Percentiles rank a stretch among this genome's conserved stretches.
Conservation (phyloP, 2,888 invertebrate genomes). For the Anaspis maculata region DNA sequence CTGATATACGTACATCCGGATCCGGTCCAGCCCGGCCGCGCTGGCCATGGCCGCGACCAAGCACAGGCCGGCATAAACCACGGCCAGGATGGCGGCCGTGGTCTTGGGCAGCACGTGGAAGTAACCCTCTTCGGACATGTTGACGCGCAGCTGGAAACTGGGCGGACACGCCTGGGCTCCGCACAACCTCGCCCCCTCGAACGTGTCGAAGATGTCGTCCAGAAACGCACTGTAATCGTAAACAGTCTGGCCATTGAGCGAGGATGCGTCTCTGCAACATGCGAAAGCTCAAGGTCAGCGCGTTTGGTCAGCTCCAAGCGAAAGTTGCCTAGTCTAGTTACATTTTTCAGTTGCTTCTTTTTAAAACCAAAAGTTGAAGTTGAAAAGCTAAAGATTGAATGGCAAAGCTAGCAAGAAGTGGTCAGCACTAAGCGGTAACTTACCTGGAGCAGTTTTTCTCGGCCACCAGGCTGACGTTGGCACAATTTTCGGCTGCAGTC, state of each 20-base stretch:
- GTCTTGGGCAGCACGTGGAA: slow-evolving; percentile 33
- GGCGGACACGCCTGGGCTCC: slow-evolving; percentile 50
- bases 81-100: slow-evolving; percentile 37
- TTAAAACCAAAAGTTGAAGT: no score
- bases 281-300: no score
- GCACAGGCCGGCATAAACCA: slow-evolving; percentile 40
- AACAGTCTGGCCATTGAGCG: not conserved
- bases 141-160: slow-evolving; percentile 12
- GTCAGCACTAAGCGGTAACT: no score
- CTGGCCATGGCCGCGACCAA: slow-evolving; percentile 40
- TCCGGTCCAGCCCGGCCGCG: slow-evolving; percentile 43
- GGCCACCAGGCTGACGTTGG: no score
- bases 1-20: slow-evolving; percentile 50
- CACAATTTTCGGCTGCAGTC: no score
- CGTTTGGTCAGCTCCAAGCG: no score
- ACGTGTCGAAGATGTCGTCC: slow-evolving; percentile 47
- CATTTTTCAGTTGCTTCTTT: no score
- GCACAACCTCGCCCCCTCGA: slow-evolving; percentile 50
- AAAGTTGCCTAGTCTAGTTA: no score
- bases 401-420: no score
- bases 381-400: no score
- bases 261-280: not conserved
- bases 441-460: no score
- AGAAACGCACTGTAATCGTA: slow-evolving; percentile 33
- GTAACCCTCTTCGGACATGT: slow-evolving; percentile 16